Conservation (phyloP, 2,113 vertebrate species). For the Thunnus thynnus region DNA sequence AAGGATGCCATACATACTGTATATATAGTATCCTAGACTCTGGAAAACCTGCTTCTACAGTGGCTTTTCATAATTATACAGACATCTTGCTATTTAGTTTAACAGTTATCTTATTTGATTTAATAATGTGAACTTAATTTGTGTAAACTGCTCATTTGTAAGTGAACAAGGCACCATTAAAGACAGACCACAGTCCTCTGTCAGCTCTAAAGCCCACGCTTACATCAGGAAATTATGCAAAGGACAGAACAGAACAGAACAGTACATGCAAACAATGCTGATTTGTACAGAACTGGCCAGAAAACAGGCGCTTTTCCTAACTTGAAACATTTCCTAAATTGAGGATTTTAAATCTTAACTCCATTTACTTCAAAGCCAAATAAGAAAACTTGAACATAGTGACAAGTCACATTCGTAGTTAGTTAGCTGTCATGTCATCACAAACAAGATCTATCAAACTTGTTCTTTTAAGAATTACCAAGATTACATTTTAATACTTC, state of each 20-base stretch:
- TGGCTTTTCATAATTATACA: background rate
- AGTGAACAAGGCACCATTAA: background rate
- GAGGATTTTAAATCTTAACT: background rate
- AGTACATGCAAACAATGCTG: background rate
- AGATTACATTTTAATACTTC: background rate
- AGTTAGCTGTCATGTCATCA: background rate
- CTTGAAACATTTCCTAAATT: background rate
- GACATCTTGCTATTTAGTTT: background rate
- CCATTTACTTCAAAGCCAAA: background rate
- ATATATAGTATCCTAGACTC: background rate
- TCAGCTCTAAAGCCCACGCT: constrained; percentile 5
- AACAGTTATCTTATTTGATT: background rate
- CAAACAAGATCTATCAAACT: background rate
- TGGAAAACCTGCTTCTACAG: background rate
- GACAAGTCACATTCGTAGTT: background rate
- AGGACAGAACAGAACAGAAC: background rate
- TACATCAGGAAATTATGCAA: constrained; percentile 13
- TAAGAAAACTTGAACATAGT: background rate
- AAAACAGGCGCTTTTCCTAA: background rate
- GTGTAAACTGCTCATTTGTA: background rate
- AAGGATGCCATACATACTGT: background rate
- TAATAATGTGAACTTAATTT: background rate
- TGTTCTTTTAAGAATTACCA: background rate
- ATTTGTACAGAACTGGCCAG: background rate
- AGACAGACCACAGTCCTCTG: background rate